These are phyloP conservation scores for Isurus oxyrinchus DNA, from an alignment of 2,113 vertebrate genomes.

Conservation along the genomic window DNA sequence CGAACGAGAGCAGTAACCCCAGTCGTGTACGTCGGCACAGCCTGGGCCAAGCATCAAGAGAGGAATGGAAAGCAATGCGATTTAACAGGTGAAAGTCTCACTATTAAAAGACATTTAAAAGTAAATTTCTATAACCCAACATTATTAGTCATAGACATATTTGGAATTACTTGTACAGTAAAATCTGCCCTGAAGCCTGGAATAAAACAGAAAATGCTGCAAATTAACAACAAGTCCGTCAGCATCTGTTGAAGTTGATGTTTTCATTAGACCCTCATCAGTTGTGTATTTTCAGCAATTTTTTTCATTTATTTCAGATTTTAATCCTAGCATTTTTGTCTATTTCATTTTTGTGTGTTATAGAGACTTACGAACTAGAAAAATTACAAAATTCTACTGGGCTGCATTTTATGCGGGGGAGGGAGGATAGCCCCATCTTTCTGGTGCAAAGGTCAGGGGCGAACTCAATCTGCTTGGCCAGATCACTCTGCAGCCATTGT, in stretches of 20 bases:
- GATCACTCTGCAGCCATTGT: too few species aligned
- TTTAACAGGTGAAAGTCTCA: slow-evolving; percentile 70
- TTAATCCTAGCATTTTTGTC: neutral
- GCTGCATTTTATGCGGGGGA: too few species aligned
- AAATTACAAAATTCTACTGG: neutral
- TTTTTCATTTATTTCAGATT: neutral
- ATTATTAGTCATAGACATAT: neutral
- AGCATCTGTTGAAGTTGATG: neutral
- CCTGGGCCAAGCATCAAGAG: slow-evolving; percentile 65
- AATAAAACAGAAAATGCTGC: neutral
- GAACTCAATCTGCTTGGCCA: too few species aligned
- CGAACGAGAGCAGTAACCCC: slow-evolving; percentile 50
- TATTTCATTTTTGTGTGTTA: neutral
- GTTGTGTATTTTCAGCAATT: neutral
- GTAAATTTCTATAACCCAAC: neutral
- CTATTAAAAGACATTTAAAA: neutral
- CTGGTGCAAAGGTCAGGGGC: too few species aligned
- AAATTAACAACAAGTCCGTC: neutral
- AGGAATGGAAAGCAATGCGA: slow-evolving; percentile 70
- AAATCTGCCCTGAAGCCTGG: neutral
- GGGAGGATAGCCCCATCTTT: too few species aligned
- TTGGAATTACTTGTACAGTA: neutral
- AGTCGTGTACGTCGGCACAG: slow-evolving; percentile 65
- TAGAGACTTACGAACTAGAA: neutral
- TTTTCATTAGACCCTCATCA: neutral